phyloP scores from a whole-genome alignment of 2,888 invertebrate species.

The Catotricha subobsoleta region DNA sequence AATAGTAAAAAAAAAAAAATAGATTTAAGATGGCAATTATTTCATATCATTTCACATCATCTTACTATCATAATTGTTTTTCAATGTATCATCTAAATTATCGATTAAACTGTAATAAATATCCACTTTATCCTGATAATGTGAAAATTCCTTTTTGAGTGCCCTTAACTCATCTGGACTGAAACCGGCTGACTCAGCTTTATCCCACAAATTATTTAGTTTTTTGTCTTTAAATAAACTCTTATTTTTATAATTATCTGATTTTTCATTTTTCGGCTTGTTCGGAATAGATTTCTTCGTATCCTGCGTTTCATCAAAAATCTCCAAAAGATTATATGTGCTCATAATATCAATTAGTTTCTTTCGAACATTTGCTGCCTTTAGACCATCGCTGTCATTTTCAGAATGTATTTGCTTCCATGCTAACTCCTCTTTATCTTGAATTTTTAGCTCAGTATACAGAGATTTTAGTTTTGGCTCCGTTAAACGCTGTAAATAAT shows the following conservation, averaged over 20 bases:
- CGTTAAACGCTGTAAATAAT: conserved; percentile 41
- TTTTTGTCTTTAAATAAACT: conserved; percentile 79
- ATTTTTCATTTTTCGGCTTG: conserved; percentile 25
- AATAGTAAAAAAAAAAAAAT: conserved; percentile 6
- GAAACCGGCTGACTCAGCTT: conserved; percentile 77
- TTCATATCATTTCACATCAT: conserved; percentile 8
- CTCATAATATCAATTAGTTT: conserved; percentile 69
- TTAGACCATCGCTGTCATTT: conserved; percentile 69
- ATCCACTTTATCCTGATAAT: conserved; percentile 85
- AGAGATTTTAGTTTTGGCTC: conserved; percentile 70
- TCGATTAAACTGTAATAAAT: conserved; percentile 67
- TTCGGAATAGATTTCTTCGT: conserved; percentile 21
- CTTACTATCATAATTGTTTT: conserved; percentile 48
- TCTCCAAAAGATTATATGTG: conserved; percentile 60
- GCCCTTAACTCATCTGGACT: conserved; percentile 63
- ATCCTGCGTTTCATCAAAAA: conserved; percentile 52
- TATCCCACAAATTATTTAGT: conserved; percentile 73
- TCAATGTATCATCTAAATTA: conserved; percentile 42
- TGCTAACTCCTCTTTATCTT: conserved; percentile 80
- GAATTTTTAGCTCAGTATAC: conserved; percentile 74
- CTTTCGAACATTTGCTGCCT: conserved; percentile 60
- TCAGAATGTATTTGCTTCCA: conserved; percentile 67
- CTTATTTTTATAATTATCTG: conserved; percentile 48
- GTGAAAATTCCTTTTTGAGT: conserved; percentile 72
- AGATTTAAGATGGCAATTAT: conserved; percentile 1